Base-by-base conservation (phyloP, 2,888 invertebrate genomes). In the Acanthoscelides obtectus region DNA sequence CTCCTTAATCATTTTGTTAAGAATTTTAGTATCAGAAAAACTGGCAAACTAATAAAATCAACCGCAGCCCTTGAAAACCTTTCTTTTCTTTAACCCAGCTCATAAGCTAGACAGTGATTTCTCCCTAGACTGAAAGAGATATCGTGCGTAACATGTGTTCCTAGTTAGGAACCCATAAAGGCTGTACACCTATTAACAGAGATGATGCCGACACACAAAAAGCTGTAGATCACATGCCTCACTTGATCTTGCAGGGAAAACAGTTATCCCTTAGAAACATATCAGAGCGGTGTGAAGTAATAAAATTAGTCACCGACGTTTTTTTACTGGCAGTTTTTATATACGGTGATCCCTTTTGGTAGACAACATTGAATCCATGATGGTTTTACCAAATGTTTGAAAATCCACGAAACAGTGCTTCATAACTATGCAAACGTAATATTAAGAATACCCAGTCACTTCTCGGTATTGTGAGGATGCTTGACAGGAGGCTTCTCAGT, bases 151-250 rank as follows among this genome's bases (percentile, higher is more conserved):
- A 80, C 81, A 81, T 78, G 76, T 81, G 81, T 80, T 81, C 76
- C 79, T 80, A 81, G 80, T 81, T 81, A 81, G 75, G 78, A 75
- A 71, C 75, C 76, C 78, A 81, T 81, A 80, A 81, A 77, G 78
- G 8, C 17, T 45, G 45, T 45, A 45, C 77, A 77, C 78, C 78
- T 77, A 81, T 81, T 80, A 80, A 45, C 45, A 45, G 45, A 45
- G 17, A 45, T 12, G 45, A 45, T 1, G 17, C 45, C 45, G 45
- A 45, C 45, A 45, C 45, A 1, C 45, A 45, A 45, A 17, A 45
- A 6, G 45, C 17, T 45, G 17, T 12, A 71, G 70, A 72, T 74
- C 74, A 72, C 74, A 74, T 71, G 72, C 74, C 68, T 71, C 67
- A 45, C 6, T 5, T 45, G 45, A 3, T 12, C 1, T 45, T 45